Percentiles rank a stretch among this genome's conserved stretches.
Evolutionary conservation across 2,888 invertebrate species (phyloP).

Genomic region (Sinodicranocentrus sp.): DNA sequence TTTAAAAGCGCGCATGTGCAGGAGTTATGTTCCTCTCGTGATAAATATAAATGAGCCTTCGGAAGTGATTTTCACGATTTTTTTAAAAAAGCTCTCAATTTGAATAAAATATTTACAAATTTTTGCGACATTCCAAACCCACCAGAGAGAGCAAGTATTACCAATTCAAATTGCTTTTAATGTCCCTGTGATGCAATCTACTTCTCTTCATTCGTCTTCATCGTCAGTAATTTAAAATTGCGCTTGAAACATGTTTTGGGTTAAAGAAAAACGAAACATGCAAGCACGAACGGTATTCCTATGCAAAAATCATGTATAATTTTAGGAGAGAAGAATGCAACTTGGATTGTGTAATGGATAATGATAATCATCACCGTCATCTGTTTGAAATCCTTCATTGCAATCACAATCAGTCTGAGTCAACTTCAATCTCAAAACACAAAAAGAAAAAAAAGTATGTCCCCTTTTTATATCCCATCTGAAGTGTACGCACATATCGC

Average conservation of each 20-base stretch:
- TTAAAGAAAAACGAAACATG: not conserved
- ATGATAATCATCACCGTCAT: slow-evolving; percentile 42
- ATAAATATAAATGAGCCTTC: slow-evolving; percentile 25
- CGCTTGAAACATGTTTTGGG: not conserved
- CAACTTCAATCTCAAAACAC: too few relatives aligned
- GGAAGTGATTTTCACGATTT: slow-evolving; percentile 16
- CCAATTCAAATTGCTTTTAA: not conserved
- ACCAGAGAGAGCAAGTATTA: not conserved
- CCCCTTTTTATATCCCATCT: too few relatives aligned
- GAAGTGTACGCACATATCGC: not conserved
- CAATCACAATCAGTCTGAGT: slow-evolving; percentile 19
- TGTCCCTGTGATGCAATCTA: slow-evolving; percentile 30
- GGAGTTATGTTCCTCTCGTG: too few relatives aligned
- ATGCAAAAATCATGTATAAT: too few relatives aligned
- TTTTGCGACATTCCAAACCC: slow-evolving; percentile 20
- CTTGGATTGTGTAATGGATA: slow-evolving; percentile 36
- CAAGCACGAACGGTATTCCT: too few relatives aligned
- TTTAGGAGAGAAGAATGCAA: not conserved
- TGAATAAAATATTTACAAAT: not conserved
- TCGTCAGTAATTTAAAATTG: slow-evolving; percentile 22
- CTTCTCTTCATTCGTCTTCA: not conserved
- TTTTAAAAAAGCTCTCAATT: slow-evolving; percentile 1
- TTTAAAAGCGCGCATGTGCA: too few relatives aligned
- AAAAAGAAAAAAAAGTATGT: not conserved
- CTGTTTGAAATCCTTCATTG: slow-evolving; percentile 45